Conservation (phyloP, 2,888 invertebrate species). For the Philaethria dido region DNA sequence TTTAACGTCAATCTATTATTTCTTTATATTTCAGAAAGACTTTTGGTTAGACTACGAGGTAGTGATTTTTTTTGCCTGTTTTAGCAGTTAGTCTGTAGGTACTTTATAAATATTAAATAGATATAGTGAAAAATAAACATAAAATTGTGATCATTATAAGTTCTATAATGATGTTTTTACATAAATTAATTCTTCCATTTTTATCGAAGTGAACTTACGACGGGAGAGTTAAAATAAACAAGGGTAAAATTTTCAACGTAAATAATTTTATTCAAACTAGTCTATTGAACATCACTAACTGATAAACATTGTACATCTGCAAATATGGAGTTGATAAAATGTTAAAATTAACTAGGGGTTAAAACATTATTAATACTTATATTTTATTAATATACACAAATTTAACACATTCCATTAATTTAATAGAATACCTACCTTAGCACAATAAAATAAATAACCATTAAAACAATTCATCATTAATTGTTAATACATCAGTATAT, state of each 20-base stretch:
- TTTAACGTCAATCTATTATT: too few relatives aligned
- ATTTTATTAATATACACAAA: slow-evolving; percentile 73
- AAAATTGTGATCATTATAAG: too few relatives aligned
- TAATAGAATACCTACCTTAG: slow-evolving; percentile 75
- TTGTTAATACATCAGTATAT: slow-evolving; percentile 72
- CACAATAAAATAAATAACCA: slow-evolving; percentile 76
- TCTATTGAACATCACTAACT: slow-evolving; percentile 84
- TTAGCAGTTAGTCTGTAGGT: too few relatives aligned
- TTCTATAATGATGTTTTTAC: too few relatives aligned
- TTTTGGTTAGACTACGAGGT: too few relatives aligned
- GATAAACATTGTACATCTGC: slow-evolving; percentile 83
- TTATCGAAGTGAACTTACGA: background rate
- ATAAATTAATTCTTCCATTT: too few relatives aligned
- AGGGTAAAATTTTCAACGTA: slow-evolving; percentile 80
- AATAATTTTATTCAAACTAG: slow-evolving; percentile 84
- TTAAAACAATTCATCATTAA: slow-evolving; percentile 71
- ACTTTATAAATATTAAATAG: too few relatives aligned
- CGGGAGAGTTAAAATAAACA: slow-evolving; percentile 53
- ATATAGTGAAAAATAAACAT: too few relatives aligned
- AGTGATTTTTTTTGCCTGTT: too few relatives aligned
- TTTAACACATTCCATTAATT: slow-evolving; percentile 72
- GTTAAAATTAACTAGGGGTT: slow-evolving; percentile 53
- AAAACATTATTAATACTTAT: slow-evolving; percentile 61
- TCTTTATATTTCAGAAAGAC: too few relatives aligned
- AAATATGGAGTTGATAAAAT: slow-evolving; percentile 74